These are phyloP conservation scores for Enhydra lutris DNA, from an alignment of 2,113 vertebrate species.

Conservation along the genomic window DNA sequence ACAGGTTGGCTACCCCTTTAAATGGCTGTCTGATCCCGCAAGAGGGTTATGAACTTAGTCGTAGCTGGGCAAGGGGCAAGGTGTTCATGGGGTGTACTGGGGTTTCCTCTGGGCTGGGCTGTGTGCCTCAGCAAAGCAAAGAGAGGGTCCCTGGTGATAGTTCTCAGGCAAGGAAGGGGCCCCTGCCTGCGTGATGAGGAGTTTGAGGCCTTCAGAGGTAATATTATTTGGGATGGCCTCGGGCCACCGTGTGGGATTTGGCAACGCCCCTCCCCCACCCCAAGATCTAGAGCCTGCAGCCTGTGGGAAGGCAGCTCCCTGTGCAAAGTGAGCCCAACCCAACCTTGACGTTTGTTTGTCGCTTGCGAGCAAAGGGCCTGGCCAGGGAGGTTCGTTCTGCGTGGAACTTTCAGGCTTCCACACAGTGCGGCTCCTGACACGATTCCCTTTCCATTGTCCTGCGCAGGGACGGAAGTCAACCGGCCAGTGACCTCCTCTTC, in stretches of 20 bases:
- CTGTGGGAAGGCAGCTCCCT: background rate
- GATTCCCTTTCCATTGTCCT: background rate
- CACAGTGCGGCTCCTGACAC: background rate
- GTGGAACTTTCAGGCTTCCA: fast-evolving
- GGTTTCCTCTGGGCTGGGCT: background rate
- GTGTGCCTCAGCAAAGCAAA: background rate
- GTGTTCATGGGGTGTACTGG: background rate
- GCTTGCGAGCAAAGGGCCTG: background rate
- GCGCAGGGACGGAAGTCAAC: background rate
- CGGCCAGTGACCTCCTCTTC: background rate
- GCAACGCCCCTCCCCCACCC: fast-evolving
- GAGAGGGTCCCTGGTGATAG: background rate
- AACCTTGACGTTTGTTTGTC: background rate
- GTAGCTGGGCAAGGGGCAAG: background rate
- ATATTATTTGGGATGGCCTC: background rate
- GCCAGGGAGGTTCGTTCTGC: background rate
- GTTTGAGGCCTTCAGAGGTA: background rate
- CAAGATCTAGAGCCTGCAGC: background rate
- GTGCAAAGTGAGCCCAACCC: background rate
- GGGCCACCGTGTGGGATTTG: background rate
- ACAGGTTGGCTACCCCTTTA: background rate
- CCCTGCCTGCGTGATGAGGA: background rate
- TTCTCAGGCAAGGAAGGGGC: background rate
- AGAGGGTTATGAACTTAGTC: background rate
- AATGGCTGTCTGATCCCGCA: background rate